Evolutionary conservation across 2,888 invertebrate genomes (phyloP).

Genomic region (Lathronympha strigana): DNA sequence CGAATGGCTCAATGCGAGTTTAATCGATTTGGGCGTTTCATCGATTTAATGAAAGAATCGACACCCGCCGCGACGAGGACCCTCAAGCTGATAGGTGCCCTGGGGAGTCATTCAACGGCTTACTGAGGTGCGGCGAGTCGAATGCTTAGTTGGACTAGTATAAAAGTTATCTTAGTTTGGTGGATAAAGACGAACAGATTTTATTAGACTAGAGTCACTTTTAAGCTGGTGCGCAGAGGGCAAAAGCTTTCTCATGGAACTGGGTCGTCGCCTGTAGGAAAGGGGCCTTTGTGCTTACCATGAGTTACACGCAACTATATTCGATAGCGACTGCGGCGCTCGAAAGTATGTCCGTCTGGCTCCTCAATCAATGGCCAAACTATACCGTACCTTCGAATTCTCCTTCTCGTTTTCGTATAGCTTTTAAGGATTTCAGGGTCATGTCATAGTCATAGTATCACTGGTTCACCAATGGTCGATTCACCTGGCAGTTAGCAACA

Average conservation of each 20-base stretch:
- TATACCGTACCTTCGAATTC: no score
- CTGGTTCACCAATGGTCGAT: not conserved
- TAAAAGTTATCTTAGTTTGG: not conserved
- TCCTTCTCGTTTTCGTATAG: not conserved
- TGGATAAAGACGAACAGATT: no score
- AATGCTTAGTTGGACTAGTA: not conserved
- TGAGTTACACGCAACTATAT: no score
- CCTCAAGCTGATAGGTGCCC: constrained; percentile 10
- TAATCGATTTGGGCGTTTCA: constrained; percentile 18
- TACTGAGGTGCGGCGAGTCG: constrained; percentile 11
- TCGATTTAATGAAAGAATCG: constrained; percentile 40
- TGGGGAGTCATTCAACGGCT: not conserved
- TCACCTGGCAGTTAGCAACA: not conserved
- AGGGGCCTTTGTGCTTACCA: no score
- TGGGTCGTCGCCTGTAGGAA: no score
- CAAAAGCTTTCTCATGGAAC: no score
- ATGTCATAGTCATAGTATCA: not conserved
- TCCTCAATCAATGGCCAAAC: no score
- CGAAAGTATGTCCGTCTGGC: no score
- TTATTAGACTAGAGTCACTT: no score
- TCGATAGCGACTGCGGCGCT: no score
- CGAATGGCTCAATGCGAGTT: constrained; percentile 10
- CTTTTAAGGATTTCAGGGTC: not conserved
- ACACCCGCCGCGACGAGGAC: constrained; percentile 36
- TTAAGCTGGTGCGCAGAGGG: no score